Evolutionary conservation across 2,888 invertebrate species (phyloP).

Genomic region (Alloscopus bannaensis): DNA sequence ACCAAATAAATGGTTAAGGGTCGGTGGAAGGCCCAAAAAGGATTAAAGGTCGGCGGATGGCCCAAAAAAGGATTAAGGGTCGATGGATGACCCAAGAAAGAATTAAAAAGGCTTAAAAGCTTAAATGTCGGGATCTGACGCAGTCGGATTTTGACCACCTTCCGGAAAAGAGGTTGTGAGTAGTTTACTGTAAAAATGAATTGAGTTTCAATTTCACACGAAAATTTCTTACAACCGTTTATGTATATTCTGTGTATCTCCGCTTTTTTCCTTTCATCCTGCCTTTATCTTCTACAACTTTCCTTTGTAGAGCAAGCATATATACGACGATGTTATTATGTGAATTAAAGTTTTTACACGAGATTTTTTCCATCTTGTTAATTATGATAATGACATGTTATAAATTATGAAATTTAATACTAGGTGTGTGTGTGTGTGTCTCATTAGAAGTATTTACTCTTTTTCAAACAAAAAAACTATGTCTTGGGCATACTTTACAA

Average conservation of each 20-base stretch:
- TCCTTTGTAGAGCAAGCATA: constrained; percentile 1
- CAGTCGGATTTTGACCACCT: too few relatives aligned
- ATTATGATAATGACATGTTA: constrained; percentile 62
- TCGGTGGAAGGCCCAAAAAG: too few relatives aligned
- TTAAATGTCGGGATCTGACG: too few relatives aligned
- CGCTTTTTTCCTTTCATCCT: constrained; percentile 8
- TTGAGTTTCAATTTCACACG: constrained; percentile 46
- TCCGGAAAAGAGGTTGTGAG: too few relatives aligned
- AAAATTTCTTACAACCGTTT: too few relatives aligned
- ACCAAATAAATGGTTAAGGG: too few relatives aligned
- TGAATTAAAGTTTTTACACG: not conserved
- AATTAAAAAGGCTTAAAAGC: too few relatives aligned
- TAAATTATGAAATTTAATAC: constrained; percentile 65
- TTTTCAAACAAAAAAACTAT: constrained; percentile 25
- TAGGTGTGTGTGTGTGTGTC: constrained; percentile 56
- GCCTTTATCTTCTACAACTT: not conserved
- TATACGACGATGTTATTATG: not conserved
- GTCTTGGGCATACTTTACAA: not conserved
- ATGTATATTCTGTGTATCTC: constrained; percentile 1
- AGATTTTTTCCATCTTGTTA: constrained; percentile 45
- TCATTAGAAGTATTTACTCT: constrained; percentile 52
- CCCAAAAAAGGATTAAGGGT: too few relatives aligned
- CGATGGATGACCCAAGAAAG: too few relatives aligned
- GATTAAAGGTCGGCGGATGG: too few relatives aligned
- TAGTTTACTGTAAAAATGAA: too few relatives aligned